Conservation (phyloP, 1,140 invertebrate species). For the Neodiprion lecontei region DNA sequence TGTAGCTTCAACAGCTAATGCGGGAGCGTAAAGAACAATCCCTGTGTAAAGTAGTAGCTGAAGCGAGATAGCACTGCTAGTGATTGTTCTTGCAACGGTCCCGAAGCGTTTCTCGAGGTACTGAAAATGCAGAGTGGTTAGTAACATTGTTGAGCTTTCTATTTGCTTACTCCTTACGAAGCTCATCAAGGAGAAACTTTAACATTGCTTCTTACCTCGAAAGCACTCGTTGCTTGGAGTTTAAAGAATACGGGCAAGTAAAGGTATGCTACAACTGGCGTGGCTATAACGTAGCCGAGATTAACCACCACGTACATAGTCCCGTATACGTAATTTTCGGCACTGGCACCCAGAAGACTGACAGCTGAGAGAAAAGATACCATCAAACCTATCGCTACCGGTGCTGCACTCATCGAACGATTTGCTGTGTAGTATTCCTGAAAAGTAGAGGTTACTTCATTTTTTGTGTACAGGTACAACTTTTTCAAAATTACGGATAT, state of each 20-base stretch:
- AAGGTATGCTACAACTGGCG: conserved; percentile 79
- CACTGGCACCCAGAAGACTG: conserved; percentile 84
- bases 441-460: neutral
- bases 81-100: conserved; percentile 68
- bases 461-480: too few relatives aligned
- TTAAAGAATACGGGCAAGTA: conserved; percentile 91
- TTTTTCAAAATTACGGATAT: too few relatives aligned
- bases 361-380: conserved; percentile 95
- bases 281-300: conserved; percentile 80
- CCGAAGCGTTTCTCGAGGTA: conserved; percentile 88
- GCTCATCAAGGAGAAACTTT: neutral
- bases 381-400: conserved; percentile 88
- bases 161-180: neutral
- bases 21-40: conserved; percentile 91
- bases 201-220: conserved; percentile 69
- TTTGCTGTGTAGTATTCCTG: conserved; percentile 86
- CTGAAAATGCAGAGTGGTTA: conserved; percentile 51
- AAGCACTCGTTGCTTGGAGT: conserved; percentile 84
- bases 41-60: conserved; percentile 93
- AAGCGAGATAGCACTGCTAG: conserved; percentile 78
- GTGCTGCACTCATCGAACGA: conserved; percentile 75
- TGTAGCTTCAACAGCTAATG: conserved; percentile 89
- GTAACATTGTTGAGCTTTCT: neutral
- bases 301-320: conserved; percentile 84
- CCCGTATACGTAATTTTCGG: conserved; percentile 84